phyloP scores from a whole-genome alignment of 2,888 invertebrate species.

The Coenonympha arcania region DNA sequence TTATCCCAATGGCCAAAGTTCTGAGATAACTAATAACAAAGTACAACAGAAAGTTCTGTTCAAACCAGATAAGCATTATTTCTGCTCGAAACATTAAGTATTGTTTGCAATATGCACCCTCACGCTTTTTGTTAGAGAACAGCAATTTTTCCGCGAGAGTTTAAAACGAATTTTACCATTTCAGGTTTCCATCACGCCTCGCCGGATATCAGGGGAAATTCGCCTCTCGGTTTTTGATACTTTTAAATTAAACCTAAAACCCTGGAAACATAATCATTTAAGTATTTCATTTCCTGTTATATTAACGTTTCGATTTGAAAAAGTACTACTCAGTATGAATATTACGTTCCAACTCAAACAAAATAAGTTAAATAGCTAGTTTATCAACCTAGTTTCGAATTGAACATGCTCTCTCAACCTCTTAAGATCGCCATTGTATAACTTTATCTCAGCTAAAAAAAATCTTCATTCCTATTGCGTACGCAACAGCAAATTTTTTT shows the following conservation, averaged over 20 bases:
- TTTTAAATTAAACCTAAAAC: not conserved
- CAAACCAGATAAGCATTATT: constrained; percentile 8
- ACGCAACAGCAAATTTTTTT: no score
- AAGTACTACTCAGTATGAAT: not conserved
- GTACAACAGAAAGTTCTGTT: not conserved
- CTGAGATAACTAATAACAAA: no score
- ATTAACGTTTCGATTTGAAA: not conserved
- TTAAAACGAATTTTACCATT: constrained; percentile 15
- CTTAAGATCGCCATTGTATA: no score
- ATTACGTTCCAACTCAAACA: no score
- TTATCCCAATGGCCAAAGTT: no score
- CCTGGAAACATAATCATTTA: not conserved
- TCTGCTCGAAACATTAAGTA: constrained; percentile 14
- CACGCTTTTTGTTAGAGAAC: constrained; percentile 16
- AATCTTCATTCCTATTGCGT: no score
- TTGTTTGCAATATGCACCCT: constrained; percentile 21
- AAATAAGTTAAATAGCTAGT: no score
- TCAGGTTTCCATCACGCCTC: constrained; percentile 8
- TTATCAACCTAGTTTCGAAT: no score
- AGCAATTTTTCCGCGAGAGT: constrained; percentile 14
- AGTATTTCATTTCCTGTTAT: not conserved
- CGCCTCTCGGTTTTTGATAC: not conserved
- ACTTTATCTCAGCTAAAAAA: no score
- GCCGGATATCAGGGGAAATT: not conserved
- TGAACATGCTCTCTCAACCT: no score